Base-by-base conservation (phyloP, 1,140 invertebrate genomes). In the Meteorus sp. region DNA sequence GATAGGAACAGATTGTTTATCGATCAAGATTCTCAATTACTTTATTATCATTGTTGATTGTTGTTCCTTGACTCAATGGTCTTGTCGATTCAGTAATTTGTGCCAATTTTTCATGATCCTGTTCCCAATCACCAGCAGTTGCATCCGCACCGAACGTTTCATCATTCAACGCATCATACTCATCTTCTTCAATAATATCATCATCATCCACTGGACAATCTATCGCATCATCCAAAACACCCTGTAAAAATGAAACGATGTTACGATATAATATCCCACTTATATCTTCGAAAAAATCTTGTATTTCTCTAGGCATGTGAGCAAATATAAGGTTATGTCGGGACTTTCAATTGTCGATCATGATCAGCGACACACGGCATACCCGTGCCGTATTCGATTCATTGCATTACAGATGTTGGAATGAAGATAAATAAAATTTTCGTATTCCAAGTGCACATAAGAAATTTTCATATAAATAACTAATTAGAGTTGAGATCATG, bases 131-230 rank as follows among this genome's bases (percentile, higher is more conserved):
- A 56, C 85, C 85, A 5, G 69, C 71, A 59, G 84, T 73, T 71
- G 85, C 84, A 61, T 88, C 87, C 44, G 85, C 84, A 33, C 92
- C 92, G 80, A 95, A 94, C 1, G 93, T 95, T 77, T 94, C 91
- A 82, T 94, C 90, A 72, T 95, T 95, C 55, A 94, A 83, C 1
- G 91, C 88, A 83, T 94, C 92, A 78, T 93, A 94, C 66, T 92
- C 90, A 60, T 91, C 90, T 67, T 93, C 91, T 33, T 90, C 89
- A 57, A 85, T 86, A 53, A 83, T 79, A 33, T 85, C 85, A 44
- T 88, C 86, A 50, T 82, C 83, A 59, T 85, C 85, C 25, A 76
- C 62, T 20, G 70, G 67, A 61, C 73, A 71, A 45, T 79, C 74
- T 56, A 78, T 62, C 47, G 69, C 76, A 68, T 76, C 75, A 11